These are phyloP conservation scores for Muscina levida DNA, from an alignment of 2,888 invertebrate species.

Conservation along the genomic window DNA sequence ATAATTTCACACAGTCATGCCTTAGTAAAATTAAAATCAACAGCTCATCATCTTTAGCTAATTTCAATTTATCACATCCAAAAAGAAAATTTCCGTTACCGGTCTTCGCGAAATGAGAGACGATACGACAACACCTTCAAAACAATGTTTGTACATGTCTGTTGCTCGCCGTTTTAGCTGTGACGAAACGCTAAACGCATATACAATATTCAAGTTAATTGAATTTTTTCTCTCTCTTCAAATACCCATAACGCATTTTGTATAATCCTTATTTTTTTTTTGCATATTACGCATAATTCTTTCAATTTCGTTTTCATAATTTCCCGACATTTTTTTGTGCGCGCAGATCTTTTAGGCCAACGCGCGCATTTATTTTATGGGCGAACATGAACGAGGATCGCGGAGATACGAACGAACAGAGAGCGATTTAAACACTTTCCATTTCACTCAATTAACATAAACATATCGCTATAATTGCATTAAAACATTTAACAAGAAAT, in stretches of 20 bases:
- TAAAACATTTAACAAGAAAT: slow-evolving; percentile 27
- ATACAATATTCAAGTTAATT: background rate
- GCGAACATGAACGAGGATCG: too few species aligned
- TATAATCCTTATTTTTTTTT: background rate
- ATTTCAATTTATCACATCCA: too few species aligned
- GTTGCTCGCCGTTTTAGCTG: too few species aligned
- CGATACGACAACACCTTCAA: too few species aligned
- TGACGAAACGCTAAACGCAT: background rate
- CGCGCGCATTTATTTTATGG: too few species aligned
- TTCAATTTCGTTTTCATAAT: background rate
- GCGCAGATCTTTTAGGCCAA: too few species aligned
- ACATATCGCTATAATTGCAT: slow-evolving; percentile 53
- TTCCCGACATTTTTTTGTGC: background rate
- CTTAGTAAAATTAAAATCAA: too few species aligned
- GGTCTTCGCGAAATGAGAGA: too few species aligned
- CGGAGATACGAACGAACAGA: background rate
- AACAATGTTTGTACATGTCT: too few species aligned
- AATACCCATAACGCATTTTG: background rate
- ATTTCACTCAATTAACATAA: slow-evolving; percentile 58
- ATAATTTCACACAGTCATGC: too few species aligned
- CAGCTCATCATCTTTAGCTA: too few species aligned
- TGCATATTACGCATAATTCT: background rate
- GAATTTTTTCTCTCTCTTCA: background rate
- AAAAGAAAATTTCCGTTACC: too few species aligned
- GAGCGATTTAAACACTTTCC: slow-evolving; percentile 51